These are phyloP conservation scores for Dioctria linearis DNA, from an alignment of 2,888 invertebrate genomes.

Conservation along the genomic window DNA sequence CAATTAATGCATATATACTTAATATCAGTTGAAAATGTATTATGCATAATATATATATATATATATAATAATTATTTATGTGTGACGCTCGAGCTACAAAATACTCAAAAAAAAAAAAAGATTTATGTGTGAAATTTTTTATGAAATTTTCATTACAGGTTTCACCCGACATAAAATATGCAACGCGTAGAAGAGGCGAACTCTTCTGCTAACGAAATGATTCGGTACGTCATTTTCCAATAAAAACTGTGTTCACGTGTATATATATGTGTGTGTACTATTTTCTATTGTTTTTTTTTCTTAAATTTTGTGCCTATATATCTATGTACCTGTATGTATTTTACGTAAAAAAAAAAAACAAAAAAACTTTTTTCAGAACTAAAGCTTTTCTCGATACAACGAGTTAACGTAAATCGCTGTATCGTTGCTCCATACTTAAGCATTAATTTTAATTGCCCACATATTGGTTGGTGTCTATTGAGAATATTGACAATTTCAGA, in stretches of 20 bases:
- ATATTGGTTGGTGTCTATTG: conserved; percentile 1
- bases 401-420: background rate
- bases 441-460: background rate
- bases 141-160: conserved; percentile 62
- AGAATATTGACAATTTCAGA: conserved; percentile 1
- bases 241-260: conserved; percentile 43
- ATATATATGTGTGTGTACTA: conserved; percentile 27
- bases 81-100: conserved; percentile 30
- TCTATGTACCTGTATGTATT: background rate
- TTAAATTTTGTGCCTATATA: background rate
- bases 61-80: conserved; percentile 10
- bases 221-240: conserved; percentile 62
- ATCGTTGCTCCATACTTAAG: background rate
- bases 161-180: conserved; percentile 59
- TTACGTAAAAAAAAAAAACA: background rate
- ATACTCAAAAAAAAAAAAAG: background rate
- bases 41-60: no score
- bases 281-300: conserved; percentile 8
- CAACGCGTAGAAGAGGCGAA: conserved; percentile 61
- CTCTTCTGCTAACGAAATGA: conserved; percentile 62
- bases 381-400: background rate
- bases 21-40: background rate
- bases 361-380: background rate
- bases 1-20: background rate
- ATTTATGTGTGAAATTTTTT: conserved; percentile 58